Percentiles rank a stretch among this genome's conserved stretches.
Conservation (phyloP, 2,888 invertebrate genomes). For the Drosophila helvetica region DNA sequence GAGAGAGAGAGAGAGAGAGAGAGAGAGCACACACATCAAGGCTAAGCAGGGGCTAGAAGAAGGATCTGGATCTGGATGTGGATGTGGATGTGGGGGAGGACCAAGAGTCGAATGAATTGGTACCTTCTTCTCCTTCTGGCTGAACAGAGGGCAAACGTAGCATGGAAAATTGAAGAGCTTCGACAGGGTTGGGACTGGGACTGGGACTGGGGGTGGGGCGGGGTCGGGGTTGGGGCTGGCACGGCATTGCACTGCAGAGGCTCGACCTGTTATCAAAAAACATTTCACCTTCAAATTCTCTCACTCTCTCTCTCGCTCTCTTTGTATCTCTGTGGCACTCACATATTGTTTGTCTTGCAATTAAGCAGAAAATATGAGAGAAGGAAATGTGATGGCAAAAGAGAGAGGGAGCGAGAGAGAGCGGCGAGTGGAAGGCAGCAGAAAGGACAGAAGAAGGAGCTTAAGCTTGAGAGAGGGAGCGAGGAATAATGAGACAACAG, state of each 20-base stretch:
- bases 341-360: conserved; percentile 42
- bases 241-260: conserved; percentile 24
- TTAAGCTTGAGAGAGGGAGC: background rate
- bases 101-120: conserved; percentile 26
- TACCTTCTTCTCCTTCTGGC: conserved; percentile 56
- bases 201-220: background rate
- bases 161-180: conserved; percentile 57
- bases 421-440: background rate
- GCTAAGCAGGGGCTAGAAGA: background rate
- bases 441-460: background rate
- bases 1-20: background rate
- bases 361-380: conserved; percentile 33
- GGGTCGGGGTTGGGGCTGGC: background rate
- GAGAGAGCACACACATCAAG: conserved; percentile 16
- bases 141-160: conserved; percentile 73
- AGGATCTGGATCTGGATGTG: no score
- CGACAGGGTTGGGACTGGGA: conserved; percentile 8
- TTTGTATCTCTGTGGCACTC: background rate
- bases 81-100: background rate
- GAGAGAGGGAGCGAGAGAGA: background rate
- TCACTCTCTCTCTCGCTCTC: no score
- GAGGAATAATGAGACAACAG: background rate
- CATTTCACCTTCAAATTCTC: background rate
- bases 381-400: no score
- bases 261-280: conserved; percentile 30